These are phyloP conservation scores for Octopus sinensis DNA, from an alignment of 1,140 invertebrate species.

Conservation along the genomic window DNA sequence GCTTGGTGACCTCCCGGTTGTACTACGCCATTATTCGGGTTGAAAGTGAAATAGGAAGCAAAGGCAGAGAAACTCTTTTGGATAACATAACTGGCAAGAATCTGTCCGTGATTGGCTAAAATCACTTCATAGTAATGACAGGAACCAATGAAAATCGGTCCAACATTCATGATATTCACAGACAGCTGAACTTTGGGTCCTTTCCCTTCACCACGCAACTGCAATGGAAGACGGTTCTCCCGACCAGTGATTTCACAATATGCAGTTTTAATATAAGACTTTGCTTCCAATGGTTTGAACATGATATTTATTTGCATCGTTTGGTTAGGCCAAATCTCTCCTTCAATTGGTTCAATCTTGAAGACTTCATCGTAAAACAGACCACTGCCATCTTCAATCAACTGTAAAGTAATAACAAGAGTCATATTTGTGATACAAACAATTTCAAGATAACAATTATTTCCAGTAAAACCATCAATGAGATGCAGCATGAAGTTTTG, in stretches of 20 bases:
- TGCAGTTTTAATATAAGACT: slow-evolving; percentile 50
- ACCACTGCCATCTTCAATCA: slow-evolving; percentile 48
- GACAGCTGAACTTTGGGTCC: slow-evolving; percentile 57
- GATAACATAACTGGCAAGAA: slow-evolving; percentile 57
- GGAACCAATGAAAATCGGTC: slow-evolving; percentile 57
- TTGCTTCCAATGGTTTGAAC: slow-evolving; percentile 55
- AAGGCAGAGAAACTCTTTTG: slow-evolving; percentile 44
- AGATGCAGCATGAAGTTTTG: too few species aligned
- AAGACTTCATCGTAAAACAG: slow-evolving; percentile 55
- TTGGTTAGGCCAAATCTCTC: slow-evolving; percentile 58
- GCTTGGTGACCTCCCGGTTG: slow-evolving; percentile 56
- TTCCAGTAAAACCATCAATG: too few species aligned
- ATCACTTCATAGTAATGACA: slow-evolving; percentile 56
- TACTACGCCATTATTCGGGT: slow-evolving; percentile 55
- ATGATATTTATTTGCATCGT: slow-evolving; percentile 50
- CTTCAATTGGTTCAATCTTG: slow-evolving; percentile 57
- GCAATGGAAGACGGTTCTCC: slow-evolving; percentile 52
- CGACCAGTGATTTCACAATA: slow-evolving; percentile 57
- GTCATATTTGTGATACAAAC: neutral
- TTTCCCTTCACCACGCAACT: slow-evolving; percentile 52
- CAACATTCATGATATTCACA: slow-evolving; percentile 53
- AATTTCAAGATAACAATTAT: neutral
- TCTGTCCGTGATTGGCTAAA: slow-evolving; percentile 57
- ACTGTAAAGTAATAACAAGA: slow-evolving; percentile 34
- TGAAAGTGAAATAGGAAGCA: slow-evolving; percentile 55